Base-by-base conservation (phyloP, 2,888 invertebrate species). In the Scaptomyza flava region DNA sequence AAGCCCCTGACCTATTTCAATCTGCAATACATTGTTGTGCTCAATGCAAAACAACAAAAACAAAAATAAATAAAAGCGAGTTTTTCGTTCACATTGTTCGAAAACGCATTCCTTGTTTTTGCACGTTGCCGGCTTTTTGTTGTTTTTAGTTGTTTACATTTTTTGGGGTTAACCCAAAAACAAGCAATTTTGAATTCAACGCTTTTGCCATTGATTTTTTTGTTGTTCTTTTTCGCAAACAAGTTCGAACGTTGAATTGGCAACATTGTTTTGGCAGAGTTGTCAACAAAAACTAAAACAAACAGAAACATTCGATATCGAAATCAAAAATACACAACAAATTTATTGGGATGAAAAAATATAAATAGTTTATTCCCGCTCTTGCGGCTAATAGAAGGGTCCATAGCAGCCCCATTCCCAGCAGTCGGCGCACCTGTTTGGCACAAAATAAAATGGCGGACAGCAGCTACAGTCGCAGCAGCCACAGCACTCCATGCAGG, bases 351-450 rank as follows among this genome's bases (percentile, higher is more conserved):
- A 45, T 82, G 52, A 68, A 66, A 66, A 66, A 64, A 47, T 74
- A 68, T 67, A 31, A 65, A 67, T 64, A 57, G 43, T 57, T 84
- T 33, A 34, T 38, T 7, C 17, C 9, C 8, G 6, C 17, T 20
- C 2, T 3, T 9, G 17, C 17, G 5, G 7, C 48, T 83, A 84
- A 50, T 88, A 86, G 23, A 50, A 66, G 14, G 89, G 83, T n/a
- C 89, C 89, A 30, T 60, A 83, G 54, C 72, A 64, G 52, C 87
- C 84, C 75, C 84, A 80, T 63, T 88, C 89, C 54, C 58, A 73
- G 68, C 87, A 83, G 68, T 67, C 50, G 38, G 57, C 59, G 57
- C 84, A 84, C 4, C 31, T 72, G 56, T 88, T 77, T 47, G 62
- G 46, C 46, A 63, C 77, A 52, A 48, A 86, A 30, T 80, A 77